A percentile compares a stretch with the other conserved stretches of the same genome.
phyloP scores from a whole-genome alignment of 2,113 vertebrate species.

The Todiramphus saurophagus region DNA sequence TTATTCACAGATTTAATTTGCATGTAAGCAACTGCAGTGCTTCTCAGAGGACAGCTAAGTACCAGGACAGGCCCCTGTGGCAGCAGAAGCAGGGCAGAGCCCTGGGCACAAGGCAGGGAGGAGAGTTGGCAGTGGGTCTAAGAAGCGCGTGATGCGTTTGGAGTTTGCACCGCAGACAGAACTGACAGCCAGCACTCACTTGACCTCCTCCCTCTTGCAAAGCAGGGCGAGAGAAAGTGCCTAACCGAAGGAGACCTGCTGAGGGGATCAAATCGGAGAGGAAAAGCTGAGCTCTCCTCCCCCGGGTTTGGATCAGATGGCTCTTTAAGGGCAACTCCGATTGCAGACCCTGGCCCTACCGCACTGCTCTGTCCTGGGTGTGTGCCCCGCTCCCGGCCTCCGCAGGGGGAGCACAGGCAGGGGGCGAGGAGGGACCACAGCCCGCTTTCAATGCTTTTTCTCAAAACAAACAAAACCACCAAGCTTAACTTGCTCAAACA shows the following conservation, averaged over 20 bases:
- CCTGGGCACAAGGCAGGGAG: accelerated
- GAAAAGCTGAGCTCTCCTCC: background rate
- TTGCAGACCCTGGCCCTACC: background rate
- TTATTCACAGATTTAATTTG: background rate
- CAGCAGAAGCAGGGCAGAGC: background rate
- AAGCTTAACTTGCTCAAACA: constrained; percentile 11
- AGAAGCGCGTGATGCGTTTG: background rate
- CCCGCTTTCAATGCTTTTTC: background rate
- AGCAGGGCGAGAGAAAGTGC: background rate
- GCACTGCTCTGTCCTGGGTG: background rate
- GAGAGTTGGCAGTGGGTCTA: accelerated
- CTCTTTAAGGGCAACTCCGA: background rate
- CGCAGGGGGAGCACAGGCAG: background rate
- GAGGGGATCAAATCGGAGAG: background rate
- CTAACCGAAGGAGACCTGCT: background rate
- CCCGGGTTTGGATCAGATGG: background rate
- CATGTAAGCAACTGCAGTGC: background rate
- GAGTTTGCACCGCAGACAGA: background rate
- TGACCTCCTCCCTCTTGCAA: background rate
- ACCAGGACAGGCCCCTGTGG: background rate
- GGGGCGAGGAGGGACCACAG: background rate
- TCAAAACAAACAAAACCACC: constrained; percentile 41
- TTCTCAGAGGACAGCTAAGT: background rate
- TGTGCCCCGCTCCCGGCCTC: background rate
- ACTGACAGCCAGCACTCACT: background rate